Conservation (phyloP, 2,113 vertebrate genomes). For the Jaculus jaculus region DNA sequence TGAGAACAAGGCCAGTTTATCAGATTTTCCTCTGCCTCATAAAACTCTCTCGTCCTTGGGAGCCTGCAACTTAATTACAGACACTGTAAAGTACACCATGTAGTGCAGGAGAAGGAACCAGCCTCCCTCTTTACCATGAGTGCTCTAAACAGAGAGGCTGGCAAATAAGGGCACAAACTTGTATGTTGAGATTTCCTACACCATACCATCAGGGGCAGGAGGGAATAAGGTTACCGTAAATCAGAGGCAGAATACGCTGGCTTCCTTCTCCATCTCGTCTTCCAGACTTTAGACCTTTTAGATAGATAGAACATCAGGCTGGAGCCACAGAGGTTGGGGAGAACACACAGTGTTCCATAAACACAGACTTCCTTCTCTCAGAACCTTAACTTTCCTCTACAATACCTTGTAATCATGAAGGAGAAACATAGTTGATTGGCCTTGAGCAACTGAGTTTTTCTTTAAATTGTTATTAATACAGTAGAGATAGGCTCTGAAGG, state of each 20-base stretch:
- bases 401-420: neutral
- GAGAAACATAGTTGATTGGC: neutral
- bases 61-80: constrained; percentile 52
- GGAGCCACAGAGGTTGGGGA: neutral
- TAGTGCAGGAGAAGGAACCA: constrained; percentile 45
- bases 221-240: constrained; percentile 35
- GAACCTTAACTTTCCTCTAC: neutral
- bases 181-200: neutral
- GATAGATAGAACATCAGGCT: neutral
- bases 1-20: constrained; percentile 52
- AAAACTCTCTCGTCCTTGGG: constrained; percentile 52
- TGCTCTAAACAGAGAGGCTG: constrained; percentile 60
- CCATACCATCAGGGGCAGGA: neutral
- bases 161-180: neutral
- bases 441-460: neutral
- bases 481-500: neutral
- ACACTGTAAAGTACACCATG: constrained; percentile 53
- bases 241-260: constrained; percentile 37
- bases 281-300: constrained; percentile 42
- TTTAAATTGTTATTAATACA: constrained; percentile 39
- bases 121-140: constrained; percentile 66
- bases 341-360: neutral
- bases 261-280: neutral
- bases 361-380: neutral
- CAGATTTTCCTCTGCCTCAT: constrained; percentile 67